A percentile compares a stretch with the other conserved stretches of the same genome.
These are phyloP conservation scores for Crocallis elinguaria DNA, from an alignment of 2,888 invertebrate genomes.

Conservation along the genomic window DNA sequence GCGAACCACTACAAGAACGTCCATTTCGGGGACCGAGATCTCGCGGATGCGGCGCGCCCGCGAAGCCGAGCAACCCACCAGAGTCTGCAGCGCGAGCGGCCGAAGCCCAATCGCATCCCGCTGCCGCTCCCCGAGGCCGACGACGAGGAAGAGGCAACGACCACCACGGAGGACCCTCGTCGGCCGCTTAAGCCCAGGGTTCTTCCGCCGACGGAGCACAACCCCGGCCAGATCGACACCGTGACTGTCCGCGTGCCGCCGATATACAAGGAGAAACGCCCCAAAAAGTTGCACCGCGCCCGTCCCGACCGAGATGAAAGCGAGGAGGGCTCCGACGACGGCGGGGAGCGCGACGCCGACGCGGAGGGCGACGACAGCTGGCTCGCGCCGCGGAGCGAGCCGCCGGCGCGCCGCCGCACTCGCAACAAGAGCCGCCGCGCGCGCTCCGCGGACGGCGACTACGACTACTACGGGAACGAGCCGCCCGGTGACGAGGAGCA, in stretches of 20 bases:
- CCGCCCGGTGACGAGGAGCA: constrained; percentile 69
- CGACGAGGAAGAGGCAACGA: constrained; percentile 68
- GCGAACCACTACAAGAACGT: constrained; percentile 69
- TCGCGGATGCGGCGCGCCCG: constrained; percentile 51
- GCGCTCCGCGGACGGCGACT: constrained; percentile 63
- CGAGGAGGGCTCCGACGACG: constrained; percentile 34
- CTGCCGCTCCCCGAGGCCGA: constrained; percentile 51
- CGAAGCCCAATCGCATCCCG: constrained; percentile 53
- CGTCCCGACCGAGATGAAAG: constrained; percentile 59
- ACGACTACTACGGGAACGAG: constrained; percentile 72
- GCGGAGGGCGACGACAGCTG: constrained; percentile 61
- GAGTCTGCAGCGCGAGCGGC: constrained; percentile 55
- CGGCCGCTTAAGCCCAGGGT: constrained; percentile 69
- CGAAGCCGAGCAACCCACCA: constrained; percentile 51
- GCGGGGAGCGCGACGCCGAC: constrained; percentile 44
- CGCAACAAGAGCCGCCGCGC: constrained; percentile 62
- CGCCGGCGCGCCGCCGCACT: constrained; percentile 59
- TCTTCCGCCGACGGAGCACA: constrained; percentile 78
- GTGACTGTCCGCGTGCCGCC: constrained; percentile 81
- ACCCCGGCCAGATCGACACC: constrained; percentile 79
- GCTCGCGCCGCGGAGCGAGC: constrained; percentile 54
- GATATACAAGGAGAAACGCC: constrained; percentile 74
- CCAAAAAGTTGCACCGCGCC: constrained; percentile 72
- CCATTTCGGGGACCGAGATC: constrained; percentile 73
- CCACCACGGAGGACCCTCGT: constrained; percentile 76